Evolutionary conservation across 2,113 vertebrate genomes (phyloP).

Genomic region (Ciconia maguari): DNA sequence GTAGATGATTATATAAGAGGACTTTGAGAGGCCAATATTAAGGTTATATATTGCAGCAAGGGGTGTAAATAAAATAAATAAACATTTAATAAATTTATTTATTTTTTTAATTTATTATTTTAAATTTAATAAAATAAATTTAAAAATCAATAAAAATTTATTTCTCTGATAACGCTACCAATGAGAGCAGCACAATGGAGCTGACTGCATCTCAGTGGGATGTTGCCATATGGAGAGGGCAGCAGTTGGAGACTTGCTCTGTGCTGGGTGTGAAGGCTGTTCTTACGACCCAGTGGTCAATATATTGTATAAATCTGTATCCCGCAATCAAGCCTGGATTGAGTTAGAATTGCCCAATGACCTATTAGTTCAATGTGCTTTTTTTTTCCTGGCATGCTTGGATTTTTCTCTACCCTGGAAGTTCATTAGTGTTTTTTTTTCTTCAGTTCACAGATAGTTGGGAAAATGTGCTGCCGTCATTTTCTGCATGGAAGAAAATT

Average conservation of each 20-base stretch:
- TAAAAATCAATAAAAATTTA: neutral
- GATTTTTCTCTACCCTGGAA: neutral
- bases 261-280: neutral
- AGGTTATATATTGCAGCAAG: neutral
- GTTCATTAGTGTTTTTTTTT: neutral
- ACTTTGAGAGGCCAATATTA: neutral
- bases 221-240: accelerated
- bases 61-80: too few relatives aligned
- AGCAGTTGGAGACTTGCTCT: neutral
- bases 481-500: neutral
- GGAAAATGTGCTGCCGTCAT: neutral
- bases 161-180: neutral
- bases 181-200: neutral
- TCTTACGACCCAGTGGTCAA: neutral
- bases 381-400: neutral
- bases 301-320: neutral
- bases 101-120: too few relatives aligned
- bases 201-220: neutral
- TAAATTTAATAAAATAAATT: too few relatives aligned
- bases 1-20: neutral
- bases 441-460: neutral
- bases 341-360: slow-evolving; percentile 21
- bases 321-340: neutral
- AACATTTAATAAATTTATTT: too few relatives aligned
- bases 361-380: neutral